These are phyloP conservation scores for Scaptomyza parva DNA, from an alignment of 2,888 invertebrate genomes.

Conservation along the genomic window DNA sequence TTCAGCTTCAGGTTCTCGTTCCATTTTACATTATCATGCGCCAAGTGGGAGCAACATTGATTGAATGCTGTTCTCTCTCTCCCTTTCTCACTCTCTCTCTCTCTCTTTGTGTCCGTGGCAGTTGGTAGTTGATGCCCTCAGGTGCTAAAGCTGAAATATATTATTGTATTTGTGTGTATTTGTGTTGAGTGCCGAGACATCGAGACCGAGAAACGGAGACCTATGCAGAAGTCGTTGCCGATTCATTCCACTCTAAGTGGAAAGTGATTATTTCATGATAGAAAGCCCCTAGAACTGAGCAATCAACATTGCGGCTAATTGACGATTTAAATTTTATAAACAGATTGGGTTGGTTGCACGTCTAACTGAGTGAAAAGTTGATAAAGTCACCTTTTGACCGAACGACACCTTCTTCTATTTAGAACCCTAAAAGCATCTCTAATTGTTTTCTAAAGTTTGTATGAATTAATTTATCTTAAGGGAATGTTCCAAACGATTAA, in stretches of 20 bases:
- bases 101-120: no score
- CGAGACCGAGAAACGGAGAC: slow-evolving; percentile 9
- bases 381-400: no score
- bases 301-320: slow-evolving; percentile 19
- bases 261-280: slow-evolving; percentile 42
- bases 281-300: slow-evolving; percentile 40
- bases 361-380: no score
- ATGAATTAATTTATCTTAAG: no score
- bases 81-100: neutral
- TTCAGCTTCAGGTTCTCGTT: slow-evolving; percentile 46
- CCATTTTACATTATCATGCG: slow-evolving; percentile 47
- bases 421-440: no score
- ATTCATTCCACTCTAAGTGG: slow-evolving; percentile 31
- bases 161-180: slow-evolving; percentile 25
- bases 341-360: no score
- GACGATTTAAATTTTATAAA: neutral
- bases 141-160: slow-evolving; percentile 45
- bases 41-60: slow-evolving; percentile 47
- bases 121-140: slow-evolving; percentile 40
- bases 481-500: no score
- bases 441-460: no score
- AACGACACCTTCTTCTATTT: no score
- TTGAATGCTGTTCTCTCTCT: slow-evolving; percentile 42
- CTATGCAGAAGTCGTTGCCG: slow-evolving; percentile 12
- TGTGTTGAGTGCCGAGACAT: slow-evolving; percentile 19